Base-by-base conservation (phyloP, 2,113 vertebrate species). In the Pluvialis apricaria region DNA sequence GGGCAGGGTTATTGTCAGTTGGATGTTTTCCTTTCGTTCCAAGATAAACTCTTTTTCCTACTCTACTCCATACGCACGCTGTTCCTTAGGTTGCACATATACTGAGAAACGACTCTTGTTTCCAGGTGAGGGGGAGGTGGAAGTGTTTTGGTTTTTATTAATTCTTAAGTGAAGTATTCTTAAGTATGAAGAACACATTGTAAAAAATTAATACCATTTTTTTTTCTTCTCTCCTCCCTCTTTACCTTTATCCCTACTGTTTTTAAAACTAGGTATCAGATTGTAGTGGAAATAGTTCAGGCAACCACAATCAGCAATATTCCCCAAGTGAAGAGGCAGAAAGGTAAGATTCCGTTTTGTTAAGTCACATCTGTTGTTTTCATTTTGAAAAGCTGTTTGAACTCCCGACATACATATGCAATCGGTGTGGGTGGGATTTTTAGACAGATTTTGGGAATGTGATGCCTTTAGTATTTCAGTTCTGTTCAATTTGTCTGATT, bases 261-360 rank as follows among this genome's bases (percentile, higher is more conserved):
- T 70, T 97, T 76, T 92, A 49, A 97, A 94, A 95, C 92, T 84
- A 99, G 99, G 98, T 99, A 99, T 98, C 99, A 99, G 95, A 99
- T 99, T 96, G 99, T 99, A 96, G 99, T 99, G 93, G 99, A 99
- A 98, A 99, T 99, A 93, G 99, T 99, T 97, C 99, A 99, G 86
- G 99, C 99, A 90, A 99, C 99, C 51, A 99, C 99, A 86, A 99
- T 99, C 98, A 99, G 99, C 98, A 99, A 98, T 97, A 98, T 99
- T 95, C 99, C 99, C 77, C 99, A 99, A 92, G 97, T 99, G 96
- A 99, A 99, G 98, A 99, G 99, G 73, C 99, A 99, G 97, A 99
- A 99, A 98, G 99, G 99, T 99, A 98, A 98, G 98, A 88, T 76
- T 42, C 24, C 15, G 6, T 73, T 92, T 92, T 96, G 76, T 95